phyloP scores from a whole-genome alignment of 2,113 vertebrate genomes.

The Hippoglossus stenolepis region DNA sequence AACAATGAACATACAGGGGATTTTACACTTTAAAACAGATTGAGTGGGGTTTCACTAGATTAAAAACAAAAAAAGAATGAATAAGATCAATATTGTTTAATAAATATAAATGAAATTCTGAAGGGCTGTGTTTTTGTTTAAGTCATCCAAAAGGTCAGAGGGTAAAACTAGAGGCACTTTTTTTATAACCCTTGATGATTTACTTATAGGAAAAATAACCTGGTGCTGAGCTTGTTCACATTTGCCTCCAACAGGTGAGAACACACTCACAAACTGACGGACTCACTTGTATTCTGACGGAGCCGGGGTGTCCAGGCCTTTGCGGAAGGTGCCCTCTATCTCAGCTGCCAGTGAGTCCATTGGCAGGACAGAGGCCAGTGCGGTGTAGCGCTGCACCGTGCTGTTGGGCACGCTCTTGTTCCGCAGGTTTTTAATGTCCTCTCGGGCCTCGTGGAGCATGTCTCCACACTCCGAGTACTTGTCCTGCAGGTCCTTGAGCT shows the following conservation, averaged over 20 bases:
- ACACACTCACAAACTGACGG: background rate
- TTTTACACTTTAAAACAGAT: too few relatives aligned
- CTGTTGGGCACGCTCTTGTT: slow-evolving; percentile 86
- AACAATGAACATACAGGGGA: too few relatives aligned
- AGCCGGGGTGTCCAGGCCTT: slow-evolving; percentile 82
- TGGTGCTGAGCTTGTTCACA: background rate
- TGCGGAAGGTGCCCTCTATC: slow-evolving; percentile 90
- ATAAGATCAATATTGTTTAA: too few relatives aligned
- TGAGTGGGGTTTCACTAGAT: too few relatives aligned
- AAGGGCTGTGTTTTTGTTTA: too few relatives aligned
- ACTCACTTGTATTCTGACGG: slow-evolving; percentile 87
- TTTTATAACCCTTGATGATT: too few relatives aligned
- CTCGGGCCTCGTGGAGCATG: slow-evolving; percentile 86
- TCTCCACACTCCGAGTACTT: slow-evolving; percentile 85
- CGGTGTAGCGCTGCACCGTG: slow-evolving; percentile 85
- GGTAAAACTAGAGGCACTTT: too few relatives aligned
- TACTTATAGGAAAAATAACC: too few relatives aligned
- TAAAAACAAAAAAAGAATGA: too few relatives aligned
- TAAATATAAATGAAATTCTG: too few relatives aligned
- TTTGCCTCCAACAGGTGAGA: background rate
- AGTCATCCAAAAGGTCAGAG: too few relatives aligned
- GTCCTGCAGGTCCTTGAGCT: slow-evolving; percentile 88
- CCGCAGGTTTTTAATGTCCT: slow-evolving; percentile 87
- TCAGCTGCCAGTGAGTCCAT: slow-evolving; percentile 91
- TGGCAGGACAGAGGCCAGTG: slow-evolving; percentile 82